These are phyloP conservation scores for Trogon melanurus DNA, from an alignment of 2,113 vertebrate genomes.

Conservation along the genomic window DNA sequence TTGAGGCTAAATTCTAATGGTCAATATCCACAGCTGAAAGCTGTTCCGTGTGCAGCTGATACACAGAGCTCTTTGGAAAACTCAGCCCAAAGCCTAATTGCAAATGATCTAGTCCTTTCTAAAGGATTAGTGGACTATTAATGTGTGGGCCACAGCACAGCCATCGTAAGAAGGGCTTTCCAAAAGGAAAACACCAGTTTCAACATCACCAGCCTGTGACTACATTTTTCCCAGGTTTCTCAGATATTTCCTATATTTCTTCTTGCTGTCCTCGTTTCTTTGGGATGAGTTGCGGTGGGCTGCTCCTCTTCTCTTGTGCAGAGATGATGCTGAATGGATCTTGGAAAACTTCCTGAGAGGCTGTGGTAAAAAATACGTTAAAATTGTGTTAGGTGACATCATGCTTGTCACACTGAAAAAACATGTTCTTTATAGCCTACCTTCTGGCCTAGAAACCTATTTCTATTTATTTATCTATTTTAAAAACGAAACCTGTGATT, in stretches of 20 bases:
- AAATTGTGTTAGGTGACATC: neutral
- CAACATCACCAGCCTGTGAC: neutral
- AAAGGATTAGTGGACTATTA: neutral
- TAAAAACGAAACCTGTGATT: neutral
- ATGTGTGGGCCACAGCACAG: neutral
- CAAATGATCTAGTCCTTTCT: neutral
- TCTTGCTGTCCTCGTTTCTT: neutral
- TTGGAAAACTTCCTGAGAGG: neutral
- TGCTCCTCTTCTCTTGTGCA: neutral
- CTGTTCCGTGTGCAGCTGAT: neutral
- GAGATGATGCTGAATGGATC: neutral
- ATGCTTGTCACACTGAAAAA: neutral
- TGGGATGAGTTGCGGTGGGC: neutral
- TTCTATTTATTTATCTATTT: neutral
- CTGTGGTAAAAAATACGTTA: rapidly evolving
- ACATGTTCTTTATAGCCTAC: neutral
- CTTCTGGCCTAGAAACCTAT: neutral
- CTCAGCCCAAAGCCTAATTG: neutral
- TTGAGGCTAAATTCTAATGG: neutral
- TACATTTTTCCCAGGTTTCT: neutral
- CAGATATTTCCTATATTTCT: neutral
- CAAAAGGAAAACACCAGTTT: neutral
- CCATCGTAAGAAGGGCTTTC: neutral
- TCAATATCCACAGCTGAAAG: neutral
- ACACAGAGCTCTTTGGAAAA: neutral